These are phyloP conservation scores for Operophtera brumata DNA, from an alignment of 2,888 invertebrate genomes.

Conservation along the genomic window DNA sequence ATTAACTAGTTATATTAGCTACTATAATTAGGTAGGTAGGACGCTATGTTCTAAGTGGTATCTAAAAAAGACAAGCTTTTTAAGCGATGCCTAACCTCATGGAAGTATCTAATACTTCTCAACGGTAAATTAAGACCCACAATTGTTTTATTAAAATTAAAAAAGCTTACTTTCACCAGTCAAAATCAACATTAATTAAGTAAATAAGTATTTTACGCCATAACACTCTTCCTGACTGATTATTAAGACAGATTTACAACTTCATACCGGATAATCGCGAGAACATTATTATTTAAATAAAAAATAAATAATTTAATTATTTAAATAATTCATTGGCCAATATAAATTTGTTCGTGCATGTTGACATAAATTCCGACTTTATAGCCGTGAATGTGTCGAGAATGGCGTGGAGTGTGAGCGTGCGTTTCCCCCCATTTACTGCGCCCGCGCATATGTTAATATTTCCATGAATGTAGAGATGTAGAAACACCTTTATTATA, in stretches of 20 bases:
- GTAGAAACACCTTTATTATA: not conserved
- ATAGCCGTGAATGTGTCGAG: not conserved
- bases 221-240: conserved; percentile 6
- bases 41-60: no score
- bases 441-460: conserved; percentile 22
- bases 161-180: not conserved
- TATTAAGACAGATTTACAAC: conserved; percentile 33
- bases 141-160: no score
- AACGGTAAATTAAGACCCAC: no score
- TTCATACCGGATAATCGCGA: conserved; percentile 19
- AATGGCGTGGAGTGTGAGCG: not conserved
- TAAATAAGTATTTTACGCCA: conserved; percentile 7
- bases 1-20: not conserved
- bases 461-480: conserved; percentile 3
- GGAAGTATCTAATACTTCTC: no score
- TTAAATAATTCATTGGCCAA: conserved; percentile 32
- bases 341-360: conserved; percentile 27
- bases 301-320: conserved; percentile 8
- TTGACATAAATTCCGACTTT: conserved; percentile 24
- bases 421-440: conserved; percentile 10
- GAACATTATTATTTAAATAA: conserved; percentile 13
- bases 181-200: not conserved
- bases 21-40: no score
- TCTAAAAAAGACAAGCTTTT: no score
- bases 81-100: no score